Conservation (phyloP, 2,113 vertebrate genomes). For the Muntiacus reevesi region DNA sequence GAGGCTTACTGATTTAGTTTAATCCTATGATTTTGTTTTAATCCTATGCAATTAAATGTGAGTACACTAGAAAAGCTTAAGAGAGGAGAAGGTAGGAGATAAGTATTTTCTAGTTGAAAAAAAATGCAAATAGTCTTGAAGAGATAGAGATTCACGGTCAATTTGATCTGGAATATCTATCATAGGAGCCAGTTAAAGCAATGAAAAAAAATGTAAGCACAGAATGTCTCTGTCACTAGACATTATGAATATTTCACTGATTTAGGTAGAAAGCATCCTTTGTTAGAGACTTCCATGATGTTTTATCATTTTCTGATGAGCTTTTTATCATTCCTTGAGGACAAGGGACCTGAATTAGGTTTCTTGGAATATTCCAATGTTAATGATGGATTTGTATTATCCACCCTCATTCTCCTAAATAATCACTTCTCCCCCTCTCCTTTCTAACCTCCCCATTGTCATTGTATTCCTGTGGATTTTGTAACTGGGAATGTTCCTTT, state of each 20-base stretch:
- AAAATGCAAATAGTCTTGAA: not conserved
- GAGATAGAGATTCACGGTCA: not conserved
- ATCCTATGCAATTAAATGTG: not conserved
- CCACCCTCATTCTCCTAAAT: not conserved
- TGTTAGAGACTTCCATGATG: not conserved
- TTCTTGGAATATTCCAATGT: not conserved
- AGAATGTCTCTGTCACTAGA: not conserved
- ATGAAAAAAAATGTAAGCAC: not conserved
- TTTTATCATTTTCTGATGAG: not conserved
- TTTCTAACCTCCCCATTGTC: not conserved
- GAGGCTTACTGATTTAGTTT: not conserved
- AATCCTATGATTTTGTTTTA: not conserved
- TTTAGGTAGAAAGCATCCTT: not conserved
- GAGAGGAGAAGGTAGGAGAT: not conserved
- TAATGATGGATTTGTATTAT: not conserved
- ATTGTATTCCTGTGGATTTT: conserved; percentile 33
- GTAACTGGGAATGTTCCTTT: conserved; percentile 18
- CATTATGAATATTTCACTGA: not conserved
- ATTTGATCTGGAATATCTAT: not conserved
- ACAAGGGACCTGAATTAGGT: not conserved
- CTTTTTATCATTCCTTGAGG: not conserved
- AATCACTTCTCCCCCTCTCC: not conserved
- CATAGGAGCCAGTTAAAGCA: not conserved
- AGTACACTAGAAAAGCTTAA: not conserved
- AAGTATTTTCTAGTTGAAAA: not conserved